phyloP scores from a whole-genome alignment of 2,113 vertebrate genomes.

The Menidia beryllina region DNA sequence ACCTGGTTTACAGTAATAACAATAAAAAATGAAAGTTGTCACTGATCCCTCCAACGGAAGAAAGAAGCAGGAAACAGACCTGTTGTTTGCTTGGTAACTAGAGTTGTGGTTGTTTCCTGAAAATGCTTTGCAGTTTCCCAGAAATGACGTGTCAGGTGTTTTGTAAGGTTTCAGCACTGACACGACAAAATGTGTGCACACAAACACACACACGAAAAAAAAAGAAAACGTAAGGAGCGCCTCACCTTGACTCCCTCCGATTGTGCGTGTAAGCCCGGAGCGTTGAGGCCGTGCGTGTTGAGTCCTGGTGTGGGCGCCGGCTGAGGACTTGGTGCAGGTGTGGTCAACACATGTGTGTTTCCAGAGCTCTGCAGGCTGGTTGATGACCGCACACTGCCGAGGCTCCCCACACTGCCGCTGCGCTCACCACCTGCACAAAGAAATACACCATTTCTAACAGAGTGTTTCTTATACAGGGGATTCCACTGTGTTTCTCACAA shows the following conservation, averaged over 20 bases:
- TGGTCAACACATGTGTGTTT: constrained; percentile 80
- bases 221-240: not conserved
- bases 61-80: constrained; percentile 45
- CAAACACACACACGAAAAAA: too few species aligned
- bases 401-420: constrained; percentile 88
- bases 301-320: constrained; percentile 68
- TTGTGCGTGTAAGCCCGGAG: constrained; percentile 88
- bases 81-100: constrained; percentile 45
- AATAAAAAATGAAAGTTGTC: not conserved
- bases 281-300: constrained; percentile 84
- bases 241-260: constrained; percentile 93
- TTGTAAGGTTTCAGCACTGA: constrained; percentile 4
- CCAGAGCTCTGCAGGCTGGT: constrained; percentile 86
- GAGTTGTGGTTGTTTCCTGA: constrained; percentile 44
- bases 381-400: constrained; percentile 86
- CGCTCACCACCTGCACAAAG: constrained; percentile 86
- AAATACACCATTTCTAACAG: constrained; percentile 12
- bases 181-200: not conserved
- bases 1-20: constrained; percentile 7
- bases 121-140: constrained; percentile 39
- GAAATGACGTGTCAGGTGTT: constrained; percentile 31
- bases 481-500: not conserved
- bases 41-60: constrained; percentile 13
- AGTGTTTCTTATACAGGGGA: not conserved
- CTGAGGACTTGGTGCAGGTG: constrained; percentile 74